Base-by-base conservation (phyloP, 2,888 invertebrate genomes). In the Eilema caniola region DNA sequence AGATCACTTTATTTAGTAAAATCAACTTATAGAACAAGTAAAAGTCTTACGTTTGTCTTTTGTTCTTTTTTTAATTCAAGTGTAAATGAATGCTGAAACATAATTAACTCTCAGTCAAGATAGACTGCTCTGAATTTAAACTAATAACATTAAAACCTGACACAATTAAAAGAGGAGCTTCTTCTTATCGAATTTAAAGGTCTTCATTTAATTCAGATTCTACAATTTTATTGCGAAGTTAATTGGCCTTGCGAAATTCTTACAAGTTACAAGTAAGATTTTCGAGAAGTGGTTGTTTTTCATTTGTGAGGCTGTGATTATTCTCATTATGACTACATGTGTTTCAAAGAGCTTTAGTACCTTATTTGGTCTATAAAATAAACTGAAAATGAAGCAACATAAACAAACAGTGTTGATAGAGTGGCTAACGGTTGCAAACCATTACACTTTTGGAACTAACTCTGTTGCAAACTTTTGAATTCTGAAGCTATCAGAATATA, bases 131-230 rank as follows among this genome's bases (percentile, higher is more conserved):
- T 57, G 57, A 62, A 63, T 68, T 63, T 37, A 65, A 66, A 69
- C 61, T 65, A 65, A 53, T 61, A n/a, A 37, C 61, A 70, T 66
- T 62, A 70, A 70, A 61, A 62, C 28, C 24, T 24, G 20, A 62
- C 56, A 23, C 33, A 66, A 41, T 66, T 66, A 41, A 62, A 69
- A 65, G 53, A 61, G 53, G n/a, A 10, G 2, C 8, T 37, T 37
- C 28, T 63, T 23, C 37, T 68, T 14, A 62, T 23, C 37, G 12
- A 59, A 41, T 53, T 61, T 56, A 65, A 70, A 70, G 61, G n/a
- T 62, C 53, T 70, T 66, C n/a, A 28, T n/a, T 57, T 59, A 61
- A 70, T 56, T 41, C 41, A 16, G 41, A 41, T 41, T 33, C 14
- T 37, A n/a, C 24, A 63, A 60, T 65, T 53, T 33, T 59, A 72